A percentile compares a stretch with the other conserved stretches of the same genome.
phyloP scores from a whole-genome alignment of 1,140 invertebrate genomes.

The Stratiolaelaps scimitus region DNA sequence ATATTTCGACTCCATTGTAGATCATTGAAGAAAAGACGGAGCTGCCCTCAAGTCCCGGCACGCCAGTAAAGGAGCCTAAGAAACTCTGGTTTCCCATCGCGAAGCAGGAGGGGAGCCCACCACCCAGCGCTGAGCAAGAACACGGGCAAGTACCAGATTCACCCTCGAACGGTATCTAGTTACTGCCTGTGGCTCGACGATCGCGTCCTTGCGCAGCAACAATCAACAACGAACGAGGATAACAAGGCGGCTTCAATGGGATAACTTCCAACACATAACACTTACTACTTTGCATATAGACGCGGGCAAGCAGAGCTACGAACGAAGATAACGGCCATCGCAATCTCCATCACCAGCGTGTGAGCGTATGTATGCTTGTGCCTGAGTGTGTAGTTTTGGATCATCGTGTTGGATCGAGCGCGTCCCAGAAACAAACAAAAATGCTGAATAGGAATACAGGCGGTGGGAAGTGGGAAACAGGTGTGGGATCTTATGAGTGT shows the following conservation, averaged over 20 bases:
- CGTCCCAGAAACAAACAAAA: too few relatives aligned
- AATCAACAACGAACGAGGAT: background rate
- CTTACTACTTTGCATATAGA: too few relatives aligned
- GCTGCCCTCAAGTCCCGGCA: slow-evolving; percentile 20
- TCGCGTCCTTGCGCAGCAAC: slow-evolving; percentile 3
- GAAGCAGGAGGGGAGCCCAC: slow-evolving; percentile 15
- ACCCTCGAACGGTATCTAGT: slow-evolving; percentile 16
- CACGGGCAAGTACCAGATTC: slow-evolving; percentile 16
- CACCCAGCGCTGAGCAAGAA: background rate
- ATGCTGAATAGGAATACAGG: background rate
- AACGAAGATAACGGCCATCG: too few relatives aligned
- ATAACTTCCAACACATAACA: background rate
- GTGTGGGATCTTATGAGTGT: too few relatives aligned
- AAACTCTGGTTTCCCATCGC: slow-evolving; percentile 22
- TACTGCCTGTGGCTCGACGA: background rate
- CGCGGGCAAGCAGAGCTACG: too few relatives aligned
- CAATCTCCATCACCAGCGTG: too few relatives aligned
- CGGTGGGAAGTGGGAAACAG: slow-evolving; percentile 2
- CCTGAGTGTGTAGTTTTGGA: too few relatives aligned
- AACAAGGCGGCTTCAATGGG: background rate
- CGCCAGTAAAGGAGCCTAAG: slow-evolving; percentile 17
- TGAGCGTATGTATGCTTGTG: too few relatives aligned
- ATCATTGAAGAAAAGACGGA: slow-evolving; percentile 25
- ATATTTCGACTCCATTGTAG: background rate
- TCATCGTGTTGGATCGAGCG: too few relatives aligned